Conservation (phyloP, 2,797 vertebrate genomes). For the Tragopan temminckii region DNA sequence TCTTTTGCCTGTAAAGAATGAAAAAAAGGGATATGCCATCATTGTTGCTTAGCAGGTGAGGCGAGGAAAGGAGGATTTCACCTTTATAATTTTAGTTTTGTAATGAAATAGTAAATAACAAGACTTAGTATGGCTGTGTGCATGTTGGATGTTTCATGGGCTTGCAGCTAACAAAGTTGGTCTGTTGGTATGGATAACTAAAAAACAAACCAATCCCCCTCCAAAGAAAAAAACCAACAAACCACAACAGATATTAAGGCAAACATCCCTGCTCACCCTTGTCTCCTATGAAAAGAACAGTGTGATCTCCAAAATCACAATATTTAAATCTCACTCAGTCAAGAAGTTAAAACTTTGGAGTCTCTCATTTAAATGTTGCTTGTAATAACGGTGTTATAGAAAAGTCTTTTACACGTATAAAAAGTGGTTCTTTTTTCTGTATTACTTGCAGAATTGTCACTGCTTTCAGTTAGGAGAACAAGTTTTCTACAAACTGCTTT, state of each 20-base stretch:
- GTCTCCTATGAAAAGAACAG: background rate
- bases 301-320: background rate
- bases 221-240: background rate
- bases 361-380: background rate
- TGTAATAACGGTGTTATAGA: background rate
- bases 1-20: background rate
- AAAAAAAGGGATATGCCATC: background rate
- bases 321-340: background rate
- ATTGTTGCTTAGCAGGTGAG: background rate
- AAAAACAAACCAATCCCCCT: background rate
- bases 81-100: background rate
- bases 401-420: background rate
- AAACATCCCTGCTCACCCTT: rapidly evolving
- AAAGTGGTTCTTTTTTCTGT: background rate
- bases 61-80: background rate
- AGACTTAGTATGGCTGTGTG: background rate
- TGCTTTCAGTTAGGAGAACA: background rate
- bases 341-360: background rate
- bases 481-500: too few relatives aligned
- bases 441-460: background rate
- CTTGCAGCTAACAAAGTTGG: background rate
- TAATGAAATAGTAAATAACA: background rate
- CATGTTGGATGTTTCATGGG: slow-evolving; percentile 9
- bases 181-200: background rate
- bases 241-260: background rate